Evolutionary conservation across 2,113 vertebrate species (phyloP), one percentile per base, ranked within the genome.

Genomic region (Calyptommatus sinebrachiatus): DNA sequence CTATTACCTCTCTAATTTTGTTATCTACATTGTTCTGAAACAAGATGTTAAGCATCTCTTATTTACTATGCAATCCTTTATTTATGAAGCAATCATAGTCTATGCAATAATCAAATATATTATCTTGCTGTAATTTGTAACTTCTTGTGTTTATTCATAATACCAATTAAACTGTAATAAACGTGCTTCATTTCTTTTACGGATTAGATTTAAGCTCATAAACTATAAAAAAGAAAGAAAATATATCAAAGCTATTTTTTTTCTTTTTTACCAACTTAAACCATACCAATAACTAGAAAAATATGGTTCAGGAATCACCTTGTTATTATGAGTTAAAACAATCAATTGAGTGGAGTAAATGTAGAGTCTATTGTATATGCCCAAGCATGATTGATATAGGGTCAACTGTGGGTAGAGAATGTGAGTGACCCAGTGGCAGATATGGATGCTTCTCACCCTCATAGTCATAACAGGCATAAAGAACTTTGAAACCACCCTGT

Each of bases 21-120:
- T 50, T 84, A 79, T 41, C 24, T 9, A 11, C 1, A 1, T 53
- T 69, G 26, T 48, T 82, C n/a, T 65, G 28, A 85, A 70, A 10
- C 45, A 77, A 60, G 24, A 50, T n/a, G 22, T n/a, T 77, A 79
- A 78, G 35, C 35, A 50, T 5, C 28, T 45, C 48, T 41, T 66
- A 81, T 78, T 81, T 84, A 79, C 62, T 12, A 6, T 81, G 41
- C 66, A 77, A 77, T 76, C 53, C 79, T 31, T 81, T 70, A 62
- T 81, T 81, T 70, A 76, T 35, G 50, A 84, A 83, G 8, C 29
- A 81, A 53, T 50, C 72, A 73, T 22, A 29, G 10, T 24, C 45
- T 11, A 21, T 1, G 2, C 57, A 68, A 69, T 6, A 80, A 63
- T 46, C 0, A 14, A 79, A 76, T 31, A 81, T 50, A 70, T 46